Evolutionary conservation across 2,888 invertebrate genomes (phyloP).

Genomic region (Drosophila antonietae): DNA sequence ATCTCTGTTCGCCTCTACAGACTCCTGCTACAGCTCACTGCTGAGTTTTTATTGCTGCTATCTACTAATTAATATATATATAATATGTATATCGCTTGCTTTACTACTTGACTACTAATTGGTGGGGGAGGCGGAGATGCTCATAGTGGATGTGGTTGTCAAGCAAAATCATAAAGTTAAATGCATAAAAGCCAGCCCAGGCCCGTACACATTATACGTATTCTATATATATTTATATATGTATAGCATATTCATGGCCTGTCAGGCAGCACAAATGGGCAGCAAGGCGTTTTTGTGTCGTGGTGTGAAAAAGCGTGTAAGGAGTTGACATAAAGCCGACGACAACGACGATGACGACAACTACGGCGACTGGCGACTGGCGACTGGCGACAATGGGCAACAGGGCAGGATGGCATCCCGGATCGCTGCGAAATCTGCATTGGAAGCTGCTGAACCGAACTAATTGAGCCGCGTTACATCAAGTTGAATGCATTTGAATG

Average conservation of each 20-base stretch:
- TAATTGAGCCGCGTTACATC: slow-evolving; percentile 85
- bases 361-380: slow-evolving; percentile 35
- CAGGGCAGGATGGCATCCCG: slow-evolving; percentile 40
- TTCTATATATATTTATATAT: background rate
- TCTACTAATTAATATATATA: slow-evolving; percentile 64
- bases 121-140: slow-evolving; percentile 12
- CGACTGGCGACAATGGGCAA: slow-evolving; percentile 42
- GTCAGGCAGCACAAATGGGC: slow-evolving; percentile 72
- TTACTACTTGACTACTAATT: slow-evolving; percentile 15
- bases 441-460: slow-evolving; percentile 84
- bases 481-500: slow-evolving; percentile 84
- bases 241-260: slow-evolving; percentile 66
- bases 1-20: background rate
- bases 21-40: background rate
- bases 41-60: background rate
- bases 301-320: slow-evolving; percentile 85
- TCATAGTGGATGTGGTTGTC: slow-evolving; percentile 20
- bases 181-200: slow-evolving; percentile 27
- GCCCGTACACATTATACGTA: slow-evolving; percentile 15
- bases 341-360: slow-evolving; percentile 23
- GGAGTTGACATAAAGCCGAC: slow-evolving; percentile 80
- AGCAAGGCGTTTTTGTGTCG: slow-evolving; percentile 80
- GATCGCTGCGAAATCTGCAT: slow-evolving; percentile 69
- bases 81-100: slow-evolving; percentile 3
- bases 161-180: slow-evolving; percentile 23